Evolutionary conservation across 2,888 invertebrate genomes (phyloP), one percentile per base, ranked within the genome.

Genomic region (Galeruca laticollis): DNA sequence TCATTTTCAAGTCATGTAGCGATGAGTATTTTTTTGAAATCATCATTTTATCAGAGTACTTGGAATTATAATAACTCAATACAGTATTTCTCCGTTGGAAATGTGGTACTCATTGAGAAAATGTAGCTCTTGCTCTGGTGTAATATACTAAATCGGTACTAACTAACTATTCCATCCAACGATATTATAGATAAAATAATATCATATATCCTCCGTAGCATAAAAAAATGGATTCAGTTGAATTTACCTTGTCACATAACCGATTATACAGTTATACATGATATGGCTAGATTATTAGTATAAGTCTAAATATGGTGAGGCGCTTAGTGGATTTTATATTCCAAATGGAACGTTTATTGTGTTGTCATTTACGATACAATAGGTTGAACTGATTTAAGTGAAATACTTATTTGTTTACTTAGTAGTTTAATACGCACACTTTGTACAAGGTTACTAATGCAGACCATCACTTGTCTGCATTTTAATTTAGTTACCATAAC

Each of bases 361-460:
- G 21, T 51, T 51, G 51, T 51, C 20, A 51, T 51, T 21, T 21
- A 21, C 21, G 18, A 51, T 51, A 51, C 21, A 13, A 21, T 20
- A 15, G 51, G 13, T 21, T 21, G 13, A 51, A 21, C 51, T 51
- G 18, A 51, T 51, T 51, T 51, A 11, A 51, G 51, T 40, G 13
- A 21, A 20, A 51, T 21, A 21, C 13, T 51, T 51, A 51, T 51
- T 51, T 51, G 51, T 51, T 51, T 21, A 51, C 51, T 21, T 51
- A 13, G 21, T 21, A 51, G 51, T 51, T 51, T 51, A 51, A 51
- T 51, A 51, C 21, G 21, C 21, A 21, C 20, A 51, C 51, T 51
- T 21, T 20, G 51, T 51, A 51, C 51, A 51, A 51, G 51, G 51
- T 51, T 51, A 51, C 10, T 51, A 51, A 51, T 51, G 51, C 21